Evolutionary conservation across 2,888 invertebrate genomes (phyloP), one percentile per base, ranked within the genome.

Genomic region (Pollenia labialis): DNA sequence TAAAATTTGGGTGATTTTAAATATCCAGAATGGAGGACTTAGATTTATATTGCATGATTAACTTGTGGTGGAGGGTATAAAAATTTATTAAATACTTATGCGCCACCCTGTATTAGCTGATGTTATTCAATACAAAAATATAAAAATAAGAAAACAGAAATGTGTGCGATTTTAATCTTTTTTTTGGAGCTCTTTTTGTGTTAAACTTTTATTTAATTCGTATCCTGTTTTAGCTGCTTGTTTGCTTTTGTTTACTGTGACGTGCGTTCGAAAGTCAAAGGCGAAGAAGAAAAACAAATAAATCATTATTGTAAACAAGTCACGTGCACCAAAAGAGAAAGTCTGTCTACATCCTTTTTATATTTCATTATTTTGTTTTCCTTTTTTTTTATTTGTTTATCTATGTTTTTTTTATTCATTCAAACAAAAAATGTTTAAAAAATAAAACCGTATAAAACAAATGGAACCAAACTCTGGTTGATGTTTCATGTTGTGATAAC

Each of bases 251-350:
- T 48, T 44, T 10, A 58, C 10, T 58, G 40, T 75, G 42, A 69
- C n/a, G 40, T 64, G 76, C 71, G 60, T 79, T 48, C 64, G 69
- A 32, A 83, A 84, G 76, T 87, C 75, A 80, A 84, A 77, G 74
- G 62, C 75, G 71, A 54, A 71, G 23, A 46, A 58, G 52, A 42
- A 88, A 90, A 89, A 89, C 90, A 91, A 90, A 90, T 89, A 91
- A 89, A 88, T 91, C 90, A 89, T 90, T 92, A 91, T 92, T 89
- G 90, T 89, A 91, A 91, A 89, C 92, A 92, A 90, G 91, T 91
- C 91, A 91, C 91, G 91, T 92, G 90, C 89, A 74, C 80, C 81
- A 88, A 89, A 83, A 77, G 83, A 71, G 71, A 83, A 83, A 83
- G 83, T 83, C 76, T 56, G 76, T 77, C 64, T 50, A 71, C 54